Percentiles rank a stretch among this genome's conserved stretches.
phyloP scores from a whole-genome alignment of 1,140 invertebrate genomes.

The Drosophila kanapiae region DNA sequence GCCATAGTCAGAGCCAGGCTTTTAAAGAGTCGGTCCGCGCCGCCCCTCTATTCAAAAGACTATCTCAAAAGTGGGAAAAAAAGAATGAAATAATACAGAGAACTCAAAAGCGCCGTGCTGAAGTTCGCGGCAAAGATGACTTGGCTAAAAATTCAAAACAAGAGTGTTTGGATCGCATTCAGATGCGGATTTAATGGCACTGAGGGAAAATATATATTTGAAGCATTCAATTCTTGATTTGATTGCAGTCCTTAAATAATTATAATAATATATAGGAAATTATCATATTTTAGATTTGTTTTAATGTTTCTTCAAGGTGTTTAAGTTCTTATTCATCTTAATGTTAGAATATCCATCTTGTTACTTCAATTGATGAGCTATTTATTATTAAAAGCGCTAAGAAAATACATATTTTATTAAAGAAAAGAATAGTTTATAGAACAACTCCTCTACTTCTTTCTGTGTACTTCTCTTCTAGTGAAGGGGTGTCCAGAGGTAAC shows the following conservation, averaged over 20 bases:
- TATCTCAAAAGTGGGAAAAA: slow-evolving; percentile 37
- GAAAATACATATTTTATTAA: too few relatives aligned
- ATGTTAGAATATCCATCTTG: neutral
- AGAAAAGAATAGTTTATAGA: too few relatives aligned
- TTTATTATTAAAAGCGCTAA: too few relatives aligned
- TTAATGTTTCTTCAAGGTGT: neutral
- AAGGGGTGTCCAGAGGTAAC: neutral
- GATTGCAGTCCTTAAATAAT: too few relatives aligned
- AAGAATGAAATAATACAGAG: slow-evolving; percentile 32
- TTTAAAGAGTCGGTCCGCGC: slow-evolving; percentile 44
- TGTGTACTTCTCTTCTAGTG: slow-evolving; percentile 2
- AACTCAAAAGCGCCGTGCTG: slow-evolving; percentile 66
- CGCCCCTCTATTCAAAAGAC: slow-evolving; percentile 61
- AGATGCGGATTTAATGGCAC: slow-evolving; percentile 39
- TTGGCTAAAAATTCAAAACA: slow-evolving; percentile 47
- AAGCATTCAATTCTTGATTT: too few relatives aligned
- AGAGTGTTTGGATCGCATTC: slow-evolving; percentile 53
- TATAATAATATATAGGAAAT: neutral
- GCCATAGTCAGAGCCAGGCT: slow-evolving; percentile 37
- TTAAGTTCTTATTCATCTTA: neutral
- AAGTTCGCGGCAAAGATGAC: slow-evolving; percentile 78
- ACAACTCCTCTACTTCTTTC: neutral
- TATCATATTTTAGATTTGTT: neutral
- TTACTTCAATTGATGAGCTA: neutral
- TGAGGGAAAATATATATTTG: neutral